phyloP scores from a whole-genome alignment of 2,888 invertebrate species.

The Lymantria monacha region DNA sequence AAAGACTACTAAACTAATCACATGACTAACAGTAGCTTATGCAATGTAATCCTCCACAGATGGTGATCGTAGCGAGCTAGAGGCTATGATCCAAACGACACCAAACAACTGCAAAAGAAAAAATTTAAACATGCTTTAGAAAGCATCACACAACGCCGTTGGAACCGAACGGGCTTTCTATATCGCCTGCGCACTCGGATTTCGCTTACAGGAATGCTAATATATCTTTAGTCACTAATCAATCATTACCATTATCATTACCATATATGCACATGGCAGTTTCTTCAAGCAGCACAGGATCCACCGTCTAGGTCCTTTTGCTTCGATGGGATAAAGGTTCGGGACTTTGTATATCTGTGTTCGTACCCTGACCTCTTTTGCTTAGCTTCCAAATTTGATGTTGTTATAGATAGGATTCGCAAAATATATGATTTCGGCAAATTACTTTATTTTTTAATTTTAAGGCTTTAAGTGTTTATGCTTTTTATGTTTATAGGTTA shows the following conservation, averaged over 20 bases:
- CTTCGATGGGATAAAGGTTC: constrained; percentile 70
- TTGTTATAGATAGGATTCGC: constrained; percentile 23
- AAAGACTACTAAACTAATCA: constrained; percentile 45
- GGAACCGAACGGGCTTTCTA: constrained; percentile 75
- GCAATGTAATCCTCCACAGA: constrained; percentile 82
- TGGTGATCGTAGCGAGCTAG: constrained; percentile 83
- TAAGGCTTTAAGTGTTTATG: constrained; percentile 14
- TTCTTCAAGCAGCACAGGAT: constrained; percentile 73
- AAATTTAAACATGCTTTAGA: constrained; percentile 83
- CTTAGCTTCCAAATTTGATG: constrained; percentile 35
- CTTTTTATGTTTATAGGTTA: constrained; percentile 5
- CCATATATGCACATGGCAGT: constrained; percentile 64
- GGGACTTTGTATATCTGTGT: constrained; percentile 44
- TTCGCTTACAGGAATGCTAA: constrained; percentile 77
- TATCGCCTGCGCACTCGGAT: constrained; percentile 78
- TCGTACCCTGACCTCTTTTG: constrained; percentile 33
- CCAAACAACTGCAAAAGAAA: constrained; percentile 84
- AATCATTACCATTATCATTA: constrained; percentile 56
- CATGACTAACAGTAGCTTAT: constrained; percentile 71
- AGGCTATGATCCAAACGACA: constrained; percentile 82
- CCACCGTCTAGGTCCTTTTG: constrained; percentile 66
- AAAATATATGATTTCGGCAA: background rate
- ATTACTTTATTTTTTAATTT: constrained; percentile 10
- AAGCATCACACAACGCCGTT: constrained; percentile 66
- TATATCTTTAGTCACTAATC: constrained; percentile 58